phyloP scores from a whole-genome alignment of 2,888 invertebrate genomes.

The Sinelater perroti region DNA sequence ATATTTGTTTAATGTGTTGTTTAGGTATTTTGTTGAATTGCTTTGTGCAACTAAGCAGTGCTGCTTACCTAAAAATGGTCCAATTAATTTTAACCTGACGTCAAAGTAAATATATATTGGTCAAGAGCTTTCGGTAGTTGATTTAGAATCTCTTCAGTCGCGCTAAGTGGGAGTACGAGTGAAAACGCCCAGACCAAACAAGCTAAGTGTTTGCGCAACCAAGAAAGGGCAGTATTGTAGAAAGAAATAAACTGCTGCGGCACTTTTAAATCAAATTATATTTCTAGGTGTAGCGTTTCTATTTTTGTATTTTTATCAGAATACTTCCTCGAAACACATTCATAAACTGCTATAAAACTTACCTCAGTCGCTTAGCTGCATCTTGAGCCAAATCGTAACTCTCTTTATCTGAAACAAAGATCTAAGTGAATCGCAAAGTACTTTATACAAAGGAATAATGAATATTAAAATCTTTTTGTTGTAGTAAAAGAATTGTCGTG shows the following conservation, averaged over 20 bases:
- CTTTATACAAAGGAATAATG: constrained; percentile 3
- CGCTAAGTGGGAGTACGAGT: constrained; percentile 5
- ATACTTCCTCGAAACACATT: too few relatives aligned
- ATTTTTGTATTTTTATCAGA: too few relatives aligned
- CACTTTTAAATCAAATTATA: not conserved
- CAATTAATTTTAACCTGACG: not conserved
- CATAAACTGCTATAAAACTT: not conserved
- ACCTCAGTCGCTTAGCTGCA: constrained; percentile 1
- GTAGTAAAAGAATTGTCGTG: constrained; percentile 12
- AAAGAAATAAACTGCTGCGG: not conserved
- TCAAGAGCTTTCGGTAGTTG: constrained; percentile 18
- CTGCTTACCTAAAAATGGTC: too few relatives aligned
- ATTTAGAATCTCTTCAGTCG: constrained; percentile 21
- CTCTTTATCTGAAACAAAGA: constrained; percentile 6
- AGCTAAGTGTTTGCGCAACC: constrained; percentile 9
- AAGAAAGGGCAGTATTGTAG: not conserved
- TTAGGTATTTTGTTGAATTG: too few relatives aligned
- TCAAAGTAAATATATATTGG: constrained; percentile 8
- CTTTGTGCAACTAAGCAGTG: too few relatives aligned
- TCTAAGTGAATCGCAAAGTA: not conserved
- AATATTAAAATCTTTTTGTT: not conserved
- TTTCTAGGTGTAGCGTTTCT: too few relatives aligned
- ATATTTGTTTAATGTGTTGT: too few relatives aligned
- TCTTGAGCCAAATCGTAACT: not conserved
- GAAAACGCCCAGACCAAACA: constrained; percentile 18